Evolutionary conservation across 92 coral and sea anemone species (phyloP).

Genomic region (Micromussa lordhowensis): DNA sequence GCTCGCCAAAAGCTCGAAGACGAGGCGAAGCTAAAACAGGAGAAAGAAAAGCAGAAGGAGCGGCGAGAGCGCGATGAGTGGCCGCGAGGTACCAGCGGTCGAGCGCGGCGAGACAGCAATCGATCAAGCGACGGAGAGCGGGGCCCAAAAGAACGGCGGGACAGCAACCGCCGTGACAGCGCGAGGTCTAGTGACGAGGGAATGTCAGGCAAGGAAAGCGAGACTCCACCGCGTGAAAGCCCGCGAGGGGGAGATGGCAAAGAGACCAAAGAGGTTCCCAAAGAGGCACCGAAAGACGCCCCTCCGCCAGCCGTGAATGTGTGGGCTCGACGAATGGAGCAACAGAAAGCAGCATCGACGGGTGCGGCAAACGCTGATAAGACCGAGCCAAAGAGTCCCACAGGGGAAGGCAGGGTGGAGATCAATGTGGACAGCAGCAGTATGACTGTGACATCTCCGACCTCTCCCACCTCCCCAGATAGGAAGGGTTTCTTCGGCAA

Average conservation of each 20-base stretch:
- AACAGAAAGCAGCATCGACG: constrained; percentile 70
- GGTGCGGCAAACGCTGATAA: not conserved
- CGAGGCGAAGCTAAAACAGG: constrained; percentile 71
- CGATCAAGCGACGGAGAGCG: constrained; percentile 80
- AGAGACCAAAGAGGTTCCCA: constrained; percentile 24
- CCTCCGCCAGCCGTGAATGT: constrained; percentile 84
- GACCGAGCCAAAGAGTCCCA: constrained; percentile 44
- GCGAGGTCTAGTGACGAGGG: constrained; percentile 77
- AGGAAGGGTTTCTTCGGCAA: constrained; percentile 53
- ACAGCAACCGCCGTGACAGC: constrained; percentile 75
- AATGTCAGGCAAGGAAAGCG: constrained; percentile 30
- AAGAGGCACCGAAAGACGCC: constrained; percentile 61
- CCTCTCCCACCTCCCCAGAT: constrained; percentile 67
- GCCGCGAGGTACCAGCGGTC: constrained; percentile 61
- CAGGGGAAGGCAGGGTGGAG: constrained; percentile 31
- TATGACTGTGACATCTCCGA: constrained; percentile 30
- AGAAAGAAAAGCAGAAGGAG: constrained; percentile 50
- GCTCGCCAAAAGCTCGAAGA: constrained; percentile 84
- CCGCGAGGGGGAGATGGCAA: constrained; percentile 38
- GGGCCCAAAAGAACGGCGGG: constrained; percentile 53
- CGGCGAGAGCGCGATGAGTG: constrained; percentile 67
- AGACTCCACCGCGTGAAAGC: constrained; percentile 27
- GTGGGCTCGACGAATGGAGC: constrained; percentile 84
- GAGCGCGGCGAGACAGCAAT: constrained; percentile 76
- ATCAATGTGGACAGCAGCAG: constrained; percentile 32